These are phyloP conservation scores for Callosobruchus maculatus DNA, from an alignment of 2,888 invertebrate species.

Conservation along the genomic window DNA sequence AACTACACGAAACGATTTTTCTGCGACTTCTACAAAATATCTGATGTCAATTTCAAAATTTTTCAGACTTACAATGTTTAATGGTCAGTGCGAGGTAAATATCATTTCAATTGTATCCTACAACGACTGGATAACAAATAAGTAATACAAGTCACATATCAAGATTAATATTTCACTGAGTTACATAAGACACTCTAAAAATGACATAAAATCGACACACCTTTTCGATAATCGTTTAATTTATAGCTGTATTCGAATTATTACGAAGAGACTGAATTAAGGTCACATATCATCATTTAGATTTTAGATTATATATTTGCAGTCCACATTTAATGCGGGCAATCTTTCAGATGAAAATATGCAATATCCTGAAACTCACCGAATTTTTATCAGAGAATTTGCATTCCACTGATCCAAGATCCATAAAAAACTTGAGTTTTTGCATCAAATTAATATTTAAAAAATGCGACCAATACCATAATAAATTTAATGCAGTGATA, in stretches of 20 bases:
- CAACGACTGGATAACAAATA: not conserved
- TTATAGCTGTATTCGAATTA: not conserved
- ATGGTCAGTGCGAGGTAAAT: not conserved
- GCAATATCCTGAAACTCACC: not conserved
- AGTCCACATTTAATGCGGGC: not conserved
- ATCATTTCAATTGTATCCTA: not conserved
- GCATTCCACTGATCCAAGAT: not conserved
- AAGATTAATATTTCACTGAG: not conserved
- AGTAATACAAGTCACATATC: not conserved
- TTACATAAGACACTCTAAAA: not conserved
- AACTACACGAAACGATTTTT: no score
- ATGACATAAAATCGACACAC: not conserved
- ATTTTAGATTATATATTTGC: not conserved
- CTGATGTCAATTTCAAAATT: no score
- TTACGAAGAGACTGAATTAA: not conserved
- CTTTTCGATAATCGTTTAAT: not conserved
- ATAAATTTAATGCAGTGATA: no score
- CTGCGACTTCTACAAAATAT: no score
- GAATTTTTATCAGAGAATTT: not conserved
- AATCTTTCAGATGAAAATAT: not conserved
- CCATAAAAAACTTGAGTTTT: no score
- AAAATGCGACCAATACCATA: no score
- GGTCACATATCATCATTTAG: not conserved
- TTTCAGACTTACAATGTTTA: not conserved
- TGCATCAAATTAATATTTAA: no score